Evolutionary conservation across 2,113 vertebrate species (phyloP).

Genomic region (Clarias macrocephalus): DNA sequence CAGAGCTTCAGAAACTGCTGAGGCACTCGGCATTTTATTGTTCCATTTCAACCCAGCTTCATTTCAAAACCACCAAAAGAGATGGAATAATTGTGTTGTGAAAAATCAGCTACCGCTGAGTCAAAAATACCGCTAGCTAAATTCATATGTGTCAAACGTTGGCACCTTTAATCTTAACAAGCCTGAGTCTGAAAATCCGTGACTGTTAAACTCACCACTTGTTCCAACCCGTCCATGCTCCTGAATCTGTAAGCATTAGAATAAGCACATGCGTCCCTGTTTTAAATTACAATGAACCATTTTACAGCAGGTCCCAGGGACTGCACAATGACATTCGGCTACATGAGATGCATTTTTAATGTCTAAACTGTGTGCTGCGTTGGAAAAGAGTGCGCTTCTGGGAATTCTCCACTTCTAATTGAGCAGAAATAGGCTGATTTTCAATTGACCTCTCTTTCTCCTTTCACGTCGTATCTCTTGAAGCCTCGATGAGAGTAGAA

Average conservation of each 20-base stretch:
- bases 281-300: neutral
- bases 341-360: neutral
- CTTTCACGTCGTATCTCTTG: neutral
- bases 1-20: neutral
- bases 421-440: constrained; percentile 15
- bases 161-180: neutral
- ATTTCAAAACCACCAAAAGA: neutral
- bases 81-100: neutral
- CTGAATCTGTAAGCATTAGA: neutral
- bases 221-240: neutral
- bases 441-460: neutral
- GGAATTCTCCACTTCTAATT: constrained; percentile 14
- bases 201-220: neutral
- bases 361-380: neutral
- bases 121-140: neutral
- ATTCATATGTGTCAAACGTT: neutral
- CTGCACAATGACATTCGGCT: neutral
- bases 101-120: neutral
- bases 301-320: neutral
- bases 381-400: neutral
- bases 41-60: neutral
- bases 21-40: neutral
- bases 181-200: neutral
- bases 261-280: neutral
- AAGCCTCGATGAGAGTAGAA: neutral